Conservation (phyloP, 2,888 invertebrate genomes). For the Pecten maximus region DNA sequence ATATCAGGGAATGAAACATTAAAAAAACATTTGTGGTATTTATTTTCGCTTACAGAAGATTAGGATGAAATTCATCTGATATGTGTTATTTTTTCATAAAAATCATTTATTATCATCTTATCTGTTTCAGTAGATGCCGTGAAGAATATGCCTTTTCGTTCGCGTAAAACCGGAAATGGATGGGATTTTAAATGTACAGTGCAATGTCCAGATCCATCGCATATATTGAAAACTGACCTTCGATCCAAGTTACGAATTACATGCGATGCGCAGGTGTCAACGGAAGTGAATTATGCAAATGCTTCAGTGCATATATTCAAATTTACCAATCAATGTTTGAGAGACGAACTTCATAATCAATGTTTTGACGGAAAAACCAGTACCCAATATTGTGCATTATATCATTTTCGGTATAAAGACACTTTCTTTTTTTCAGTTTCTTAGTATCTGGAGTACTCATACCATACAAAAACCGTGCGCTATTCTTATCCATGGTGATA, state of each 20-base stretch:
- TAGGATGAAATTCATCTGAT: too few relatives aligned
- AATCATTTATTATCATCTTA: too few relatives aligned
- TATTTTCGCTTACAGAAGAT: too few relatives aligned
- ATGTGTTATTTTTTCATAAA: too few relatives aligned
- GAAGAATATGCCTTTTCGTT: background rate
- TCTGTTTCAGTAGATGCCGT: background rate
- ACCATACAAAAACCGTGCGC: constrained; percentile 66
- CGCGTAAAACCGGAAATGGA: background rate
- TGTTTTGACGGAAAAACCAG: constrained; percentile 54
- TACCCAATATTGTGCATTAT: constrained; percentile 69
- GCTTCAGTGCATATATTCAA: background rate
- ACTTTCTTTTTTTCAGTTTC: constrained; percentile 62
- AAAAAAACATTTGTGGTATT: too few relatives aligned
- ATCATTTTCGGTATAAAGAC: constrained; percentile 65
- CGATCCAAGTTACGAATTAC: background rate
- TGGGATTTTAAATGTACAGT: background rate
- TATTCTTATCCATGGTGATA: constrained; percentile 67
- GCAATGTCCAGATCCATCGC: background rate
- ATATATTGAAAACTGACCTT: background rate
- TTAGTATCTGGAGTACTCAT: constrained; percentile 67
- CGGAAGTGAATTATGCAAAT: background rate
- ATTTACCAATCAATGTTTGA: background rate
- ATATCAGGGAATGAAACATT: too few relatives aligned
- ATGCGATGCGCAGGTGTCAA: background rate
- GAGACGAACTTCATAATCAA: background rate